Conservation (phyloP, 2,113 vertebrate genomes). For the Antidorcas marsupialis region DNA sequence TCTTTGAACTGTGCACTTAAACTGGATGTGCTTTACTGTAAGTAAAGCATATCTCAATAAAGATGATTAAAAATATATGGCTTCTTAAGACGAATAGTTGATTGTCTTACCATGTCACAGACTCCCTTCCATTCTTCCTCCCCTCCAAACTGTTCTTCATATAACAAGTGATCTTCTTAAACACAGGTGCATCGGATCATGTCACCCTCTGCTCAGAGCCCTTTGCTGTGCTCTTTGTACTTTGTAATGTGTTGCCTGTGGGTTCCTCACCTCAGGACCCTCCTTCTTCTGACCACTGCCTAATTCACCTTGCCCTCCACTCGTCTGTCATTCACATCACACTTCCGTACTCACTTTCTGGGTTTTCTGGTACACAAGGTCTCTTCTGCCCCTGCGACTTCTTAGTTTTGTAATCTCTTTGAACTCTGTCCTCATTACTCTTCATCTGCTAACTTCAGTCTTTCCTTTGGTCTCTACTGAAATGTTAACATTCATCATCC, state of each 20-base stretch:
- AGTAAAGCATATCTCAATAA: background rate
- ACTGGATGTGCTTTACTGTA: background rate
- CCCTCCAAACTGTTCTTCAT: background rate
- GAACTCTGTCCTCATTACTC: background rate
- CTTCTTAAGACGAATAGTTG: background rate
- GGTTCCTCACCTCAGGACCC: background rate
- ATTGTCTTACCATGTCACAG: background rate
- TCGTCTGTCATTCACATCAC: no score
- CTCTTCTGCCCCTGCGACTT: background rate
- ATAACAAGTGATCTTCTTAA: background rate
- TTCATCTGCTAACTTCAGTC: background rate
- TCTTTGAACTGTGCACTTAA: background rate
- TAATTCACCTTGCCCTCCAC: fast-evolving
- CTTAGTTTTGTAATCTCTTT: background rate
- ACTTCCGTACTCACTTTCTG: background rate
- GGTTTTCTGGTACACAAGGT: background rate
- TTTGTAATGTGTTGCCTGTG: background rate
- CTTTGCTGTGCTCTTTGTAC: background rate
- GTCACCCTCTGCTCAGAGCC: background rate
- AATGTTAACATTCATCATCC: background rate
- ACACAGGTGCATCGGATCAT: fast-evolving
- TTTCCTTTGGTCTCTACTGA: background rate
- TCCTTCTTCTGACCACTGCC: background rate
- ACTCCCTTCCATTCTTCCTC: background rate
- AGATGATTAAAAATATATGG: background rate